A percentile compares a stretch with the other conserved stretches of the same genome.
Evolutionary conservation across 2,113 vertebrate species (phyloP).

Genomic region (Verasper variegatus): DNA sequence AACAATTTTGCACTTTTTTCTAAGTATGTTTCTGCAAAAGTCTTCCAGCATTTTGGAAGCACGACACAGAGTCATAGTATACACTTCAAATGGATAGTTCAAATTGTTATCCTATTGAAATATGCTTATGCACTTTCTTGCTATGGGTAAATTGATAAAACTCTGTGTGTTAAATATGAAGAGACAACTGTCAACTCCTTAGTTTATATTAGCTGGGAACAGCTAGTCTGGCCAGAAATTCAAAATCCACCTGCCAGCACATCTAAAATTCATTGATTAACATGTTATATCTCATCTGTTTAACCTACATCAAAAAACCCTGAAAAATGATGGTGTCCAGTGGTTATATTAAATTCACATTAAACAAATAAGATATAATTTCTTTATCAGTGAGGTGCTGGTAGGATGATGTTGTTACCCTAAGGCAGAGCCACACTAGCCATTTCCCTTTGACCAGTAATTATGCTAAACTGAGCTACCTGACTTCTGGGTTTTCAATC

Average conservation of each 20-base stretch:
- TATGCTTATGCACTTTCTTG: not conserved
- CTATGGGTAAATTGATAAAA: not conserved
- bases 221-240: not conserved
- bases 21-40: not conserved
- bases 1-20: not conserved
- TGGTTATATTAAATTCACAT: too few species aligned
- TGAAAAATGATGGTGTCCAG: too few species aligned
- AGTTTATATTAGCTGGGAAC: not conserved
- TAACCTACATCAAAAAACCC: too few species aligned
- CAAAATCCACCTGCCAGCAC: too few species aligned
- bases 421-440: not conserved
- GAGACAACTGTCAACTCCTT: not conserved
- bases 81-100: not conserved
- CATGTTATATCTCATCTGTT: too few species aligned
- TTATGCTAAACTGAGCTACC: not conserved
- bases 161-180: not conserved
- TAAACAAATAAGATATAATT: too few species aligned
- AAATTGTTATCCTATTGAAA: not conserved
- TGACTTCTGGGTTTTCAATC: not conserved
- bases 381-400: too few species aligned
- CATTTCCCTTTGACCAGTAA: not conserved
- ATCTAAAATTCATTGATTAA: too few species aligned
- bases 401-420: not conserved
- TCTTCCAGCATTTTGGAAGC: not conserved
- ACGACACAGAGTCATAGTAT: too few species aligned